Evolutionary conservation across 92 coral and sea anemone genomes (phyloP), one percentile per base, ranked within the genome.

Genomic region (Paramuricea clavata): DNA sequence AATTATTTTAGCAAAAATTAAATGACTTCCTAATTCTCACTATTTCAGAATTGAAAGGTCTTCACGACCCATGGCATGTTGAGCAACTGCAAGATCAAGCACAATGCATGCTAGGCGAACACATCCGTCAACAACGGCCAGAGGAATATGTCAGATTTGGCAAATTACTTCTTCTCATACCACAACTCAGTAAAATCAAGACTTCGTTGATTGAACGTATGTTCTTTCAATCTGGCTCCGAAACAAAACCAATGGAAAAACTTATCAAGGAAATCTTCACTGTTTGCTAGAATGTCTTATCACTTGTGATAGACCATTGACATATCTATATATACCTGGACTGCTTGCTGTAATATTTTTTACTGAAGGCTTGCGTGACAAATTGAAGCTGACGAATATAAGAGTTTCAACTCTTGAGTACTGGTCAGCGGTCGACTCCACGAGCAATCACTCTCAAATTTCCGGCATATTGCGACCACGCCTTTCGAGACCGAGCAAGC

Each of bases 81-180:
- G 99, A 96, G 54, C 94, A 93, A 80, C 93, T 96, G 49, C 99
- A 96, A 87, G 99, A 96, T 75, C 99, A 96, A 77, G 99, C 99
- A 12, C 99, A 96, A 90, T 87, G 98, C 91, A 96, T 96, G 99
- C 95, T 96, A 90, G 99, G 99, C 64, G 99, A 96, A 85, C 93
- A 96, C 30, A 98, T 94, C 57, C 95, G 94, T 56, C 95, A 94
- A 67, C 83, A 90, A n/a, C 89, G 92, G 83, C 94, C 99, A 0
- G 91, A 83, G 3, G 95, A 93, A 76, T 94, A 87, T 56, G 96
- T 94, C 28, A 85, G 99, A 28, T 96, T 96, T 69, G 99, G 99
- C 23, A 91, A 94, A 65, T 86, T 96, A 0, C 97, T 96, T 7
- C 87, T 96, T 2, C 89, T 93, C 34, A 85, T 96, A 19, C 98